Base-by-base conservation (phyloP, 2,113 vertebrate genomes). In the Sander lucioperca region DNA sequence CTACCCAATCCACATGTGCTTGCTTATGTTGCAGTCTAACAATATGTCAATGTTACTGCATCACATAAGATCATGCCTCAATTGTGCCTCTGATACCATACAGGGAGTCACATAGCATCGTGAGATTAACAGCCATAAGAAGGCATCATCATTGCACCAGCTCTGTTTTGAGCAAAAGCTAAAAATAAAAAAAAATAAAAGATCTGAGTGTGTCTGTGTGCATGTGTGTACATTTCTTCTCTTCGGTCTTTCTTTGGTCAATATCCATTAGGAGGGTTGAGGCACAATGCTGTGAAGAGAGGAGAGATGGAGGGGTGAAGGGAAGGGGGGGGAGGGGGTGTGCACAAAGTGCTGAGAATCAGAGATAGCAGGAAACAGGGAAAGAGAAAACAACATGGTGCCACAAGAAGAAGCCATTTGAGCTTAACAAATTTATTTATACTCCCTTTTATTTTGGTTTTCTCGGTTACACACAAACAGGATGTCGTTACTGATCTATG, bases 181-280 rank as follows among this genome's bases (percentile, higher is more conserved):
- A 11, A 39, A 63, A 36, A 16, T n/a, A 45, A 47, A 51, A 71
- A 70, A 11, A 30, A 74, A n/a, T n/a, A 77, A 30, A 61, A 57
- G 53, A 33, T 47, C n/a, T 14, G 30, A 73, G 53, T 68, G 64
- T 18, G 15, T 61, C 33, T 47, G 45, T 77, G 74, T 45, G 43
- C 19, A 71, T 64, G 63, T 76, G 53, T 80, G 8, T 56, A 48
- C 72, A 79, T 48, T 58, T 54, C 63, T 25, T 70, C 80, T 87
- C 56, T 56, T 71, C 77, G 79, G 53, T 50, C 67, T 84, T 68
- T 82, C 75, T 83, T 68, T 78, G 74, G 71, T 91, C 85, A 84
- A 92, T 90, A 90, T 87, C 89, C 90, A 93, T 92, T 91, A 92
- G 80, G 73, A 76, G 23, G 73, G 43, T 33, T 80, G 70, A 87